Conservation (phyloP, 2,113 vertebrate genomes). For the Thunnus maccoyii region DNA sequence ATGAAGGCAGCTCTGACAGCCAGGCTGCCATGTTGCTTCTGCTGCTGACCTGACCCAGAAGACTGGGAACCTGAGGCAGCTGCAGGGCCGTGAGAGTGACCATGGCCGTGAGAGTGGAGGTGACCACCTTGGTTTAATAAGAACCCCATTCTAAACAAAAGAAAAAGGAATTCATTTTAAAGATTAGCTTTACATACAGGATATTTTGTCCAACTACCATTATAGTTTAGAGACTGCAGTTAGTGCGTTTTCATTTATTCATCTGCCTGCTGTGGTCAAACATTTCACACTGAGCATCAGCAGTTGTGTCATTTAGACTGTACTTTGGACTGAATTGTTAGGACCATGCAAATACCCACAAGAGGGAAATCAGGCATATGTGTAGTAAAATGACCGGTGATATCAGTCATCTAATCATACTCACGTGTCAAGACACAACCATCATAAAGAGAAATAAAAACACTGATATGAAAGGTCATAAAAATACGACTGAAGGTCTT, state of each 20-base stretch:
- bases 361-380: too few species aligned
- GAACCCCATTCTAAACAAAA: constrained; percentile 93
- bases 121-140: constrained; percentile 94
- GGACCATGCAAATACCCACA: too few species aligned
- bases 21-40: constrained; percentile 86
- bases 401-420: too few species aligned
- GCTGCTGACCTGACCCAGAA: constrained; percentile 48
- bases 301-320: not conserved
- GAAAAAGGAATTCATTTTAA: not conserved
- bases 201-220: not conserved
- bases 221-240: not conserved
- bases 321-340: constrained; percentile 32
- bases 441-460: too few species aligned
- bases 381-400: too few species aligned
- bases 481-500: too few species aligned
- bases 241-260: not conserved
- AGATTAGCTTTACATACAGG: not conserved
- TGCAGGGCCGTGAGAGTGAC: constrained; percentile 85
- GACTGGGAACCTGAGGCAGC: constrained; percentile 46
- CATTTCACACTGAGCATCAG: constrained; percentile 11
- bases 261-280: constrained; percentile 3
- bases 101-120: constrained; percentile 88
- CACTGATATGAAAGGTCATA: too few species aligned
- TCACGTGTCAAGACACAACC: too few species aligned
- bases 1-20: constrained; percentile 95